Conservation (phyloP, 2,888 invertebrate genomes). For the Meganola albula region DNA sequence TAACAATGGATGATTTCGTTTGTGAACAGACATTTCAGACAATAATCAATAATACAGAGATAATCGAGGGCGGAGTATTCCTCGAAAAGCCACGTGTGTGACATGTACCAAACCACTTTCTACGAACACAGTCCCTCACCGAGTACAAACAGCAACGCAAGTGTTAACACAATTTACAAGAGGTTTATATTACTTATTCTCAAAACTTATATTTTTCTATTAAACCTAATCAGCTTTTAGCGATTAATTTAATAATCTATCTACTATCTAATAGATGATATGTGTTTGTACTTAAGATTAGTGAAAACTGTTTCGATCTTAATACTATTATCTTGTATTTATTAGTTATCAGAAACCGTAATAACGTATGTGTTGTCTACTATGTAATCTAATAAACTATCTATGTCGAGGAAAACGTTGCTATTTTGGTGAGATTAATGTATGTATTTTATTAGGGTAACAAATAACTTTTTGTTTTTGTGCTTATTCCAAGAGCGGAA, state of each 20-base stretch:
- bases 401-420: too few relatives aligned
- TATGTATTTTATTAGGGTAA: too few relatives aligned
- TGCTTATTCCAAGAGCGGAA: too few relatives aligned
- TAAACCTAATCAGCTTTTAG: background rate
- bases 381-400: too few relatives aligned
- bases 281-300: background rate
- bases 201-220: too few relatives aligned
- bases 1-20: conserved; percentile 40
- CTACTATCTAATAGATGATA: background rate
- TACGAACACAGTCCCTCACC: conserved; percentile 45
- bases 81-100: conserved; percentile 54
- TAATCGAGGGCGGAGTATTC: conserved; percentile 56
- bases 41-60: conserved; percentile 48
- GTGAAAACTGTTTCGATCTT: background rate
- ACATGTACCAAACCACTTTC: conserved; percentile 58
- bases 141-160: conserved; percentile 34
- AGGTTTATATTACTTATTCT: too few relatives aligned
- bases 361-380: too few relatives aligned
- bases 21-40: conserved; percentile 30
- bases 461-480: too few relatives aligned
- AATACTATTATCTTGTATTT: background rate
- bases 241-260: background rate
- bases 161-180: conserved; percentile 1
- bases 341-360: too few relatives aligned
- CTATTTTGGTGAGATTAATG: too few relatives aligned